Evolutionary conservation across 2,113 vertebrate genomes (phyloP), one percentile per base, ranked within the genome.

Genomic region (Dascyllus trimaculatus): DNA sequence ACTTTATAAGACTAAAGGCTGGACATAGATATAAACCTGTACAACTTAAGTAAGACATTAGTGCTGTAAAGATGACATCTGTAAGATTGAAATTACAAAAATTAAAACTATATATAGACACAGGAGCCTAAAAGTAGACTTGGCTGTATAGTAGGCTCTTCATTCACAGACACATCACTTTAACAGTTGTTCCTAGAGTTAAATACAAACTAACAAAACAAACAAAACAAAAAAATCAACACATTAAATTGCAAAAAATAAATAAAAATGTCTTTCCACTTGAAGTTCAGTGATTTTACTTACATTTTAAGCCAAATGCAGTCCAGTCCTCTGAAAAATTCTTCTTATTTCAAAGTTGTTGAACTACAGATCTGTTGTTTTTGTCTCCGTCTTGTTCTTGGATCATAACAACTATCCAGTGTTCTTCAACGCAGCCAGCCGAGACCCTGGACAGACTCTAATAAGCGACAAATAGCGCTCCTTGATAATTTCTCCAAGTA

Each of bases 241-340:
- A 2, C 0, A 9, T 25, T 3, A 18, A 40, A 17, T 15, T n/a
- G 11, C 15, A 18, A 7, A 15, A 15, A 4, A 11, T 11, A 38
- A 29, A 19, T 19, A 49, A 52, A 17, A 4, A 11, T 3, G 1
- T 2, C 40, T 7, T 14, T 6, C 4, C 32, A 45, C 4, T 1
- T 2, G 17, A 2, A 11, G 0, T 70, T 32, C 0, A 22, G n/a
- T 54, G 0, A 11, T 77, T 35, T 64, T 61, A 90, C 91, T 89
- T 40, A 92, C 90, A 82, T 68, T 74, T 10, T 59, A 1, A 69
- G 25, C 29, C 10, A 26, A 13, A 18, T 32, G 13, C 2, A 67
- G 49, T 71, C 19, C 26, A 61, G n/a, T 69, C 19, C 11, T 51
- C 10, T 35, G 13, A 4, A 6, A 52, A 58, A 40, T 25, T 9